phyloP scores from a whole-genome alignment of 2,797 vertebrate species.

The Amphiprion clarkii region DNA sequence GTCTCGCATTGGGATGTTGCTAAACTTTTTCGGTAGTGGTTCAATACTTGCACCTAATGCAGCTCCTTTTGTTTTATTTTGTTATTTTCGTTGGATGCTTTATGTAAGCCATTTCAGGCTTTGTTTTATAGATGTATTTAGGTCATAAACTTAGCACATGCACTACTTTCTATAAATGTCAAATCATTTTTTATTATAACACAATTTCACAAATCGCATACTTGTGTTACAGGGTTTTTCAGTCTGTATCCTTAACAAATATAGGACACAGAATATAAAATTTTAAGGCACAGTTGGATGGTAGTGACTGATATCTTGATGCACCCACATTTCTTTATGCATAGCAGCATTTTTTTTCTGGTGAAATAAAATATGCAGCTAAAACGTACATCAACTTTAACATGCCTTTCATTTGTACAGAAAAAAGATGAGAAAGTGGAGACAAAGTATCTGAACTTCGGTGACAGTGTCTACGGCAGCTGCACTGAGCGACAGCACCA shows the following conservation, averaged over 20 bases:
- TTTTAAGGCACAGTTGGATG: background rate
- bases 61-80: background rate
- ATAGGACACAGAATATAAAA: background rate
- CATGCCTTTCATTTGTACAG: slow-evolving; percentile 63
- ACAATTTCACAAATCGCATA: background rate
- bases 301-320: too few species aligned
- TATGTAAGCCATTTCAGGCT: background rate
- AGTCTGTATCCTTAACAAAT: background rate
- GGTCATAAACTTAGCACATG: background rate
- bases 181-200: background rate
- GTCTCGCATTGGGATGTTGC: background rate
- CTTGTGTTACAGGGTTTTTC: background rate
- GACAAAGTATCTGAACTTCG: slow-evolving; percentile 93
- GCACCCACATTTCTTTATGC: background rate
- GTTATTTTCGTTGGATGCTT: background rate
- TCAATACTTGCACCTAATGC: background rate
- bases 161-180: background rate
- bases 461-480: slow-evolving; percentile 91
- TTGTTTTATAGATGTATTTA: background rate
- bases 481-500: slow-evolving; percentile 93
- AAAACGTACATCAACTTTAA: background rate
- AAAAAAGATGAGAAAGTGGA: slow-evolving; percentile 95
- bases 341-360: background rate
- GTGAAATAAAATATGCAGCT: background rate
- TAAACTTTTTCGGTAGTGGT: background rate